Base-by-base conservation (phyloP, 2,113 vertebrate species). In the Cyprinodon brontotheroides region DNA sequence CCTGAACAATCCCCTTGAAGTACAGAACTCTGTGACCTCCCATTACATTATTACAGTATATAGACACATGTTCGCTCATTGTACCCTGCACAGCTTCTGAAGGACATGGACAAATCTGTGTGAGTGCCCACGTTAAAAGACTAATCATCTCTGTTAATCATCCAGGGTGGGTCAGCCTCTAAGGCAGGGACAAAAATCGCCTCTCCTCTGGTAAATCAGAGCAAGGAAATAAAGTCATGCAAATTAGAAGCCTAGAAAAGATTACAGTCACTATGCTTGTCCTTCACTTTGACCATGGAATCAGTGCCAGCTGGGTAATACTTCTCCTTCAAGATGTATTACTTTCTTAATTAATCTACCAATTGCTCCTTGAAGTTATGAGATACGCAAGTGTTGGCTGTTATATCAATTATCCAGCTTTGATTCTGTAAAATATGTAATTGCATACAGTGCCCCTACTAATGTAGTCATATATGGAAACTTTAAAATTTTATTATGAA, bases 221-320 rank as follows among this genome's bases (percentile, higher is more conserved):
- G 80, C 79, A 71, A 81, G 77, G 81, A 88, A 88, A 86, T 89
- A 90, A 86, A 92, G 81, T 86, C 81, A 79, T 78, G 73, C 70
- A 88, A 86, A 92, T 90, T 83, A 84, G 67, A 89, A 73, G 76
- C 79, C 87, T 61, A 74, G 81, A 91, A 86, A 87, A 89, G 75
- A 88, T 83, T 84, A 82, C n/a, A 81, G 84, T 84, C 79, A 38
- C 39, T 13, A 74, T 82, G 80, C 89, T 89, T 86, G 87, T 91
- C 89, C 90, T 92, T 92, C 89, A 91, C 64, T 82, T 89, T 92
- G 89, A 92, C 92, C 90, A 92, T 91, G 90, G 83, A 90, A 88
- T 83, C 68, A 78, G 61, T 89, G 86, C 80, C 84, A 84, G 75
- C 77, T 78, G 82, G 74, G 74, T 79, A 80, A 77, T 81, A 48